These are phyloP conservation scores for Onychostoma macrolepis DNA, from an alignment of 2,113 vertebrate genomes.

Conservation along the genomic window DNA sequence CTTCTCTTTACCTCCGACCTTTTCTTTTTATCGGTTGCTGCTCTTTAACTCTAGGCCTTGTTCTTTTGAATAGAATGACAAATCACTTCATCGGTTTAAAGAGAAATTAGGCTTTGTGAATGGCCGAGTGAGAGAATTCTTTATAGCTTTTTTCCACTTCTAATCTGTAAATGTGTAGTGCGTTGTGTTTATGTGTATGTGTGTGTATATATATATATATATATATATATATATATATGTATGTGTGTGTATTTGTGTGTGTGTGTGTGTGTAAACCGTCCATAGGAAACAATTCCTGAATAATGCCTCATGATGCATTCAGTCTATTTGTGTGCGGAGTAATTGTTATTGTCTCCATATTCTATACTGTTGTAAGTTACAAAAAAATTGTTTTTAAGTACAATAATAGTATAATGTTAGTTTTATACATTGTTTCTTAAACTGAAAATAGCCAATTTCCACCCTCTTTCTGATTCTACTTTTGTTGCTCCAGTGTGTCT, in stretches of 20 bases:
- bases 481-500: background rate
- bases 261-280: background rate
- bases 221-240: no score
- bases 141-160: background rate
- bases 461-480: background rate
- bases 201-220: no score
- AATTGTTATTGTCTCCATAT: background rate
- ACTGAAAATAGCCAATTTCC: background rate
- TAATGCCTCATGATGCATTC: background rate
- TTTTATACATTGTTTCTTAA: background rate
- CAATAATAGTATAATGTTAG: background rate
- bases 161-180: background rate
- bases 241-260: no score
- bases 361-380: no score
- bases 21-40: constrained; percentile 11
- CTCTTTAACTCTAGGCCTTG: constrained; percentile 5
- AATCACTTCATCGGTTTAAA: background rate
- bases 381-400: background rate
- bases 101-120: constrained; percentile 6
- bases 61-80: constrained; percentile 27
- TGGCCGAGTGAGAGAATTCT: background rate
- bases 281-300: background rate
- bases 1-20: constrained; percentile 56
- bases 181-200: background rate
- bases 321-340: background rate